Percentiles rank a stretch among this genome's conserved stretches.
Conservation (phyloP, 2,113 vertebrate species). For the Oplegnathus fasciatus region DNA sequence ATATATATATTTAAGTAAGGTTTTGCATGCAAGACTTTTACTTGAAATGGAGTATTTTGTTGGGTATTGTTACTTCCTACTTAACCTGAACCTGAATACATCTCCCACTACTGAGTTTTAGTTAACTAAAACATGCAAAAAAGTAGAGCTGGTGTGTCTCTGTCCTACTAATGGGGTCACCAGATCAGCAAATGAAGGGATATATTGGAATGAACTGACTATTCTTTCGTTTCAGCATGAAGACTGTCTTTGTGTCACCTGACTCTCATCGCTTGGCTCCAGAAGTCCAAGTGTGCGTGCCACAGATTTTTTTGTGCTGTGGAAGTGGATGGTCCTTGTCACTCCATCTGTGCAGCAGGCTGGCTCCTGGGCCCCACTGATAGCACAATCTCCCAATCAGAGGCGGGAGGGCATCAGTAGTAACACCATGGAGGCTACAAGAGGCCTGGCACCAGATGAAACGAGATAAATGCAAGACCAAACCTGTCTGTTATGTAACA, state of each 20-base stretch:
- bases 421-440: slow-evolving; percentile 44
- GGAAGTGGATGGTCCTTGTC: slow-evolving; percentile 55
- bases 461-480: slow-evolving; percentile 71
- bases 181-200: too few species aligned
- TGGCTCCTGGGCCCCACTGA: slow-evolving; percentile 72
- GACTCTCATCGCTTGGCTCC: not conserved
- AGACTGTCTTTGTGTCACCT: slow-evolving; percentile 5
- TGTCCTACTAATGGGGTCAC: too few species aligned
- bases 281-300: slow-evolving; percentile 43
- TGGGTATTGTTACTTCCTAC: too few species aligned
- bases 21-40: too few species aligned
- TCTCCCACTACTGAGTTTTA: too few species aligned
- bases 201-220: too few species aligned
- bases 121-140: too few species aligned
- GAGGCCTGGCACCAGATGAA: slow-evolving; percentile 66
- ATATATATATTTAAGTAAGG: too few species aligned
- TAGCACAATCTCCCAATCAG: slow-evolving; percentile 78
- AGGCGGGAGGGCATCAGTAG: slow-evolving; percentile 29
- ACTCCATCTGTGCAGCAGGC: slow-evolving; percentile 62
- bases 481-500: slow-evolving; percentile 67
- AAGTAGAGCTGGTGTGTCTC: too few species aligned
- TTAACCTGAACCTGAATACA: too few species aligned
- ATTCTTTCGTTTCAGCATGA: not conserved
- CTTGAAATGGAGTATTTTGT: too few species aligned
- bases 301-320: not conserved